phyloP scores from a whole-genome alignment of 1,140 invertebrate species.

The Tetragnatha versicolor region DNA sequence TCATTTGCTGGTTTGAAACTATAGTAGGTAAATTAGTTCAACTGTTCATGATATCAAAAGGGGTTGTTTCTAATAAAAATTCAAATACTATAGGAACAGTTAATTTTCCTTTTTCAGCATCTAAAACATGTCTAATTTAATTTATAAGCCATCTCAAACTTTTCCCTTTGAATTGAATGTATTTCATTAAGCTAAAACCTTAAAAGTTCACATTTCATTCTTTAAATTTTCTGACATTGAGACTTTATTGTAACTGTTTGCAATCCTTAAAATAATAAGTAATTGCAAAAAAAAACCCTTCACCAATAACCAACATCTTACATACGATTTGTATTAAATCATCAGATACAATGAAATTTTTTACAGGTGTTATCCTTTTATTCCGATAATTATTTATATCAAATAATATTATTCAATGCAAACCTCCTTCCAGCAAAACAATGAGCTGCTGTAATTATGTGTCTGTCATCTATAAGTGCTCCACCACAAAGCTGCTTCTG shows the following conservation, averaged over 20 bases:
- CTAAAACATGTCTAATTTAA: too few relatives aligned
- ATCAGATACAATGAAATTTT: not conserved
- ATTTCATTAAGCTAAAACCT: too few relatives aligned
- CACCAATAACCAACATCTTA: not conserved
- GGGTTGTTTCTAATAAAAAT: too few relatives aligned
- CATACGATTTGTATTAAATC: not conserved
- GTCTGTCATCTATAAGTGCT: constrained; percentile 61
- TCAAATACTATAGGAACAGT: too few relatives aligned
- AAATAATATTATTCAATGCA: not conserved
- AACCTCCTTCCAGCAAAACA: constrained; percentile 58
- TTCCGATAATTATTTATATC: not conserved
- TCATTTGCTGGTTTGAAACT: too few relatives aligned
- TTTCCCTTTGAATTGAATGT: too few relatives aligned
- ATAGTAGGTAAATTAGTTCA: too few relatives aligned
- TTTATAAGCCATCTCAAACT: too few relatives aligned
- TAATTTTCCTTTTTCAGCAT: too few relatives aligned
- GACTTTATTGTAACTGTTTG: not conserved
- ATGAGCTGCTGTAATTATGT: constrained; percentile 64
- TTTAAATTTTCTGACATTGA: not conserved
- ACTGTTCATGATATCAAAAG: too few relatives aligned
- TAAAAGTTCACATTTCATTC: not conserved
- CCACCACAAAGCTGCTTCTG: constrained; percentile 60
- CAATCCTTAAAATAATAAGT: not conserved
- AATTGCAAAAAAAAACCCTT: not conserved
- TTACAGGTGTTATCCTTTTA: not conserved